These are phyloP conservation scores for Psophia crepitans DNA, from an alignment of 2,113 vertebrate species.

Conservation along the genomic window DNA sequence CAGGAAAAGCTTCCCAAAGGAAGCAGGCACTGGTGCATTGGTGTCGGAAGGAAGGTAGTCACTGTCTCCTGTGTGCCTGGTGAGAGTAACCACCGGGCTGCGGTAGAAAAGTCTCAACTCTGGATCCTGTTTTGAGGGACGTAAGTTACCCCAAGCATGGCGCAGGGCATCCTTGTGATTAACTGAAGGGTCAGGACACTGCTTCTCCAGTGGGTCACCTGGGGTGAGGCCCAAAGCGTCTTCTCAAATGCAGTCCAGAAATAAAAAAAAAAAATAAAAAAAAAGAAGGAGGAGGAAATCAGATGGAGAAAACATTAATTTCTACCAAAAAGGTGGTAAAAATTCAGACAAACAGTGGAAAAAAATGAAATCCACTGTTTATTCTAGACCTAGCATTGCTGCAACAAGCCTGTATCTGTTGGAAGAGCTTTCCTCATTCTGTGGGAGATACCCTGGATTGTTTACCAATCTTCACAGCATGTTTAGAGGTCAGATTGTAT, in stretches of 20 bases:
- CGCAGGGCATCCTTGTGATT: not conserved
- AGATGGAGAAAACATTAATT: not conserved
- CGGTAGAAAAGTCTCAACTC: fast-evolving
- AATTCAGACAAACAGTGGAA: not conserved
- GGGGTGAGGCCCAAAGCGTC: not conserved
- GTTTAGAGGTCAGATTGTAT: not conserved
- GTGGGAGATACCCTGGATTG: not conserved
- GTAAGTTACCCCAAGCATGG: not conserved
- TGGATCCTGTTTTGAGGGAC: not conserved
- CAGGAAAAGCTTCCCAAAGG: not conserved
- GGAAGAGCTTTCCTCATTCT: not conserved
- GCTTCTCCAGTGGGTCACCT: not conserved
- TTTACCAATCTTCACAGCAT: not conserved
- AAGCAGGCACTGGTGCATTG: not conserved
- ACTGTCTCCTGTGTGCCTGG: not conserved
- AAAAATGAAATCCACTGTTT: not conserved
- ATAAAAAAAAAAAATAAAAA: not conserved
- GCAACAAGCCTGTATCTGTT: not conserved
- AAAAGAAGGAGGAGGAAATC: no score
- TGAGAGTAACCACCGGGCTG: not conserved
- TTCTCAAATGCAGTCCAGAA: not conserved
- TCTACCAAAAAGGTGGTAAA: not conserved
- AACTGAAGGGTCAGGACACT: not conserved
- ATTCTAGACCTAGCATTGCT: not conserved
- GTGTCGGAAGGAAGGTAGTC: not conserved